A percentile compares a stretch with the other conserved stretches of the same genome.
These are phyloP conservation scores for Rhaphigaster nebulosa DNA, from an alignment of 2,888 invertebrate species.

Conservation along the genomic window DNA sequence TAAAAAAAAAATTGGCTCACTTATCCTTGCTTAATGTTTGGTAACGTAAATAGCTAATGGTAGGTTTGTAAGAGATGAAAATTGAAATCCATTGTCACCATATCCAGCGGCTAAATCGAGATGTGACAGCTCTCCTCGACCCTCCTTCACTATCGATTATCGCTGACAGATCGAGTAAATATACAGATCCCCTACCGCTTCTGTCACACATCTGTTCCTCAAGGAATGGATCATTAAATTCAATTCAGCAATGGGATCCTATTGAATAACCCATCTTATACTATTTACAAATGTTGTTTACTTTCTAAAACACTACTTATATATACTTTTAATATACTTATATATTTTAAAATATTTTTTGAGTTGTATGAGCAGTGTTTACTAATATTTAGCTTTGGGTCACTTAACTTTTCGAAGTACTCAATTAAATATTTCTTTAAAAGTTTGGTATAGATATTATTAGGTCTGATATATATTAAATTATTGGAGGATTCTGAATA, in stretches of 20 bases:
- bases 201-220: constrained; percentile 22
- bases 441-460: too few species aligned
- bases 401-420: too few species aligned
- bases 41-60: neutral
- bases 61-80: neutral
- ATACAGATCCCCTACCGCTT: constrained; percentile 5
- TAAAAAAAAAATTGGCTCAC: too few species aligned
- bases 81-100: neutral
- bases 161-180: constrained; percentile 9
- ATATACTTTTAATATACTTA: neutral
- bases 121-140: neutral
- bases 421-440: too few species aligned
- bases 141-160: neutral
- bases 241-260: neutral
- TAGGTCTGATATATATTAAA: too few species aligned
- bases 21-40: too few species aligned
- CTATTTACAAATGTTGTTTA: neutral
- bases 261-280: neutral
- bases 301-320: neutral
- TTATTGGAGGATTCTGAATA: too few species aligned
- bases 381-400: too few species aligned
- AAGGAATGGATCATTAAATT: neutral
- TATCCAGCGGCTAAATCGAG: neutral
- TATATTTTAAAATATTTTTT: neutral
- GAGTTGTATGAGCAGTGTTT: neutral